Evolutionary conservation across 2,113 vertebrate species (phyloP).

Genomic region (Phrynosoma platyrhinos): DNA sequence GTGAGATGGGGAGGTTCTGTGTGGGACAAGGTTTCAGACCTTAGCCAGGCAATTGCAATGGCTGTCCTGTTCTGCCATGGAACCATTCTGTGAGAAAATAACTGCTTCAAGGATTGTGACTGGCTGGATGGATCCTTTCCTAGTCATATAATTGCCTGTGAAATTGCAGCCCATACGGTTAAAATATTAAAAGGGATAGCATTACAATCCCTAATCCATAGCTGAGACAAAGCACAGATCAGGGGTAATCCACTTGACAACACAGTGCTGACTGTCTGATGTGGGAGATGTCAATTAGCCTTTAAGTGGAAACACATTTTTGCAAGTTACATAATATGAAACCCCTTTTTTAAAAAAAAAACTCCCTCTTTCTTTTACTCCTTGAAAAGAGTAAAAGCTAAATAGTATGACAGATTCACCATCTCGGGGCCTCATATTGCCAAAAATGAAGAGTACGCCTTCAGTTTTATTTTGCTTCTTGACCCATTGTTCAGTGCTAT

Average conservation of each 20-base stretch:
- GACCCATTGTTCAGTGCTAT: slow-evolving; percentile 33
- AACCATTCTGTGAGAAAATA: slow-evolving; percentile 51
- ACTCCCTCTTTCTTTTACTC: slow-evolving; percentile 17
- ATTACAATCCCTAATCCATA: slow-evolving; percentile 70
- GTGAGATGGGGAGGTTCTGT: neutral
- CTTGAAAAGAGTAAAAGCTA: slow-evolving; percentile 53
- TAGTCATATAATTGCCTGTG: slow-evolving; percentile 68
- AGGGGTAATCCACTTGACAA: slow-evolving; percentile 68
- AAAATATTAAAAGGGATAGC: slow-evolving; percentile 74
- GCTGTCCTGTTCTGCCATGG: neutral
- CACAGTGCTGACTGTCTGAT: slow-evolving; percentile 65
- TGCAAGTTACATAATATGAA: slow-evolving; percentile 70
- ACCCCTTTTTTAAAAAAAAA: slow-evolving; percentile 39
- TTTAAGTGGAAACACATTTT: slow-evolving; percentile 74
- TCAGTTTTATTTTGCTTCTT: slow-evolving; percentile 54
- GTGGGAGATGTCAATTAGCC: slow-evolving; percentile 69
- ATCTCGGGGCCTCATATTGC: slow-evolving; percentile 28
- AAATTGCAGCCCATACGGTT: slow-evolving; percentile 69
- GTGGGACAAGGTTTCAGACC: neutral
- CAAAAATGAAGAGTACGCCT: slow-evolving; percentile 42
- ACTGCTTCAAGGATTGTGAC: neutral
- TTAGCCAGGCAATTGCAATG: neutral
- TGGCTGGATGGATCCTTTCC: slow-evolving; percentile 49
- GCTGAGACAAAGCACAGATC: slow-evolving; percentile 73
- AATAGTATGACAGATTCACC: slow-evolving; percentile 65